Percentiles rank a stretch among this genome's conserved stretches.
Conservation (phyloP, 2,113 vertebrate species). For the Falcunculus frontatus region DNA sequence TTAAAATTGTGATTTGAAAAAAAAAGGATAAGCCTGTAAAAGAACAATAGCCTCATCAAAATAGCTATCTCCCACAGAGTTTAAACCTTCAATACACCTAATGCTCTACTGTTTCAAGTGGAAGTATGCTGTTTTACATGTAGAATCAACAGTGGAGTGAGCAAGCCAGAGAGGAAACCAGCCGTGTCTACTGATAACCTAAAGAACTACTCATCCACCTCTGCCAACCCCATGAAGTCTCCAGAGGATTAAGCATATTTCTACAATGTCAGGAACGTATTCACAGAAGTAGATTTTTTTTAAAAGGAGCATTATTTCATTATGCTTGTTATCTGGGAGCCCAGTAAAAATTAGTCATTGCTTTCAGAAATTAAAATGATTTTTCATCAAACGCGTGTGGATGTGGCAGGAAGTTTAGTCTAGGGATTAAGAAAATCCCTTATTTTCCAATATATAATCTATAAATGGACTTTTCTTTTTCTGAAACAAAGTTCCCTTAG, state of each 20-base stretch:
- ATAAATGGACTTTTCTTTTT: neutral
- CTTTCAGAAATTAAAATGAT: neutral
- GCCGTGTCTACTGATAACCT: neutral
- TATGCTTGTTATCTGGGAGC: neutral
- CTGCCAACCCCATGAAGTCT: neutral
- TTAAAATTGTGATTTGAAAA: neutral
- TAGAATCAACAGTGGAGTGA: neutral
- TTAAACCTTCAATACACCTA: neutral
- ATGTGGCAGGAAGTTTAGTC: neutral
- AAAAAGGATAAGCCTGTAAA: neutral
- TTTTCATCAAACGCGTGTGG: neutral
- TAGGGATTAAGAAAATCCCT: neutral
- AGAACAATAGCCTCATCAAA: neutral
- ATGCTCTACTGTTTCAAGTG: neutral
- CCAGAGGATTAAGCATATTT: neutral
- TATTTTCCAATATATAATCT: neutral
- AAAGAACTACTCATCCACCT: neutral
- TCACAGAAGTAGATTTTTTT: neutral
- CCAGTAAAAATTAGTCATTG: neutral
- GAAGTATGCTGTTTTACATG: neutral
- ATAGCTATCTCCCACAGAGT: neutral
- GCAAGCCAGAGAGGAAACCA: neutral
- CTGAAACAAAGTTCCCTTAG: neutral
- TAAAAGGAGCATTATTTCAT: neutral
- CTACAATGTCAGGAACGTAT: neutral